Evolutionary conservation across 1,140 invertebrate species (phyloP).

Genomic region (Bombus breviceps): DNA sequence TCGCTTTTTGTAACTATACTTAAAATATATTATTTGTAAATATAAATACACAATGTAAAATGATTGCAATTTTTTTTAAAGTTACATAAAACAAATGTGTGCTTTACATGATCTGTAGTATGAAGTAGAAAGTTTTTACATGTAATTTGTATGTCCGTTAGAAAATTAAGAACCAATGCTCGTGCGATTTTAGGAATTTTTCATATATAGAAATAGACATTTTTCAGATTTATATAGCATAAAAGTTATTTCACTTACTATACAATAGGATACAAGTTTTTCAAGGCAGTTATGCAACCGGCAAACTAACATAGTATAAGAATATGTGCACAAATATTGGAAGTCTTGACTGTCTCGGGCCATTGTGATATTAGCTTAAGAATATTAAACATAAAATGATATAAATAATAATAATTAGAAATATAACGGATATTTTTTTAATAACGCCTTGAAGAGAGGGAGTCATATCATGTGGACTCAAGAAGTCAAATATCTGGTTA

Average conservation of each 20-base stretch:
- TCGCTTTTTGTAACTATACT: conserved; percentile 50
- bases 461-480: conserved; percentile 66
- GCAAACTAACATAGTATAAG: conserved; percentile 45
- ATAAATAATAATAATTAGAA: conserved; percentile 69
- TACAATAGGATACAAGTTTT: conserved; percentile 47
- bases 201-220: conserved; percentile 59
- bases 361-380: conserved; percentile 81
- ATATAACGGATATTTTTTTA: conserved; percentile 77
- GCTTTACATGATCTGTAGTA: conserved; percentile 45
- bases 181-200: conserved; percentile 62
- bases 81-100: conserved; percentile 20
- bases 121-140: conserved; percentile 60
- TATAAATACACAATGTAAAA: conserved; percentile 33
- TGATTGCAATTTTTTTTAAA: conserved; percentile 30
- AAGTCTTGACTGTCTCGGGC: conserved; percentile 78
- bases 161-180: conserved; percentile 51
- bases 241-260: conserved; percentile 57
- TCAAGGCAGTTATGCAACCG: conserved; percentile 47
- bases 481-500: conserved; percentile 52
- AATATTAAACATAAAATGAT: conserved; percentile 69
- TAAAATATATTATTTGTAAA: conserved; percentile 56
- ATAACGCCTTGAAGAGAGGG: conserved; percentile 62
- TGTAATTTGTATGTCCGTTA: conserved; percentile 66
- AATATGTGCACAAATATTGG: conserved; percentile 64
- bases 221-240: conserved; percentile 61